Evolutionary conservation across 1,140 invertebrate species (phyloP).

Genomic region (Cyphomyrmex costatus): DNA sequence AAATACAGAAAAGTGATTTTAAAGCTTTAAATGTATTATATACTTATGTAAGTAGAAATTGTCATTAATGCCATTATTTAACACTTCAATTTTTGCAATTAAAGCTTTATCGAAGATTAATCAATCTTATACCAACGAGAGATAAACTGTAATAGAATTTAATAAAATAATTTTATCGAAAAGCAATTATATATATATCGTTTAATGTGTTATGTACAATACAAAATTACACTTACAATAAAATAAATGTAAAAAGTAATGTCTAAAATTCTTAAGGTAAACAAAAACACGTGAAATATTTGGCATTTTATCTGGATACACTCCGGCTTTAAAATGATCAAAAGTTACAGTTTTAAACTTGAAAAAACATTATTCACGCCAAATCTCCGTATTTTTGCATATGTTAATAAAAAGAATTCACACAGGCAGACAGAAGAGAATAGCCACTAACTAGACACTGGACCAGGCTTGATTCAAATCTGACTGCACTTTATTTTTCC

Average conservation of each 20-base stretch:
- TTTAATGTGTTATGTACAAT: not conserved
- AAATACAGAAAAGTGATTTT: not conserved
- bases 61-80: no score
- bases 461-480: slow-evolving; percentile 53
- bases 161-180: not conserved
- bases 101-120: not conserved
- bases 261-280: no score
- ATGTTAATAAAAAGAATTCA: slow-evolving; percentile 44
- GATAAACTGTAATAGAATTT: not conserved
- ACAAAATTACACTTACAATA: no score
- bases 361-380: not conserved
- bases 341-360: not conserved
- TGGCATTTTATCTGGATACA: not conserved
- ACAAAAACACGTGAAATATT: not conserved
- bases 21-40: not conserved
- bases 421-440: not conserved
- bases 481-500: slow-evolving; percentile 65
- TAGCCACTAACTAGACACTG: not conserved
- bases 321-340: not conserved
- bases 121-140: not conserved
- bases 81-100: not conserved
- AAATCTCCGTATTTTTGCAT: slow-evolving; percentile 1
- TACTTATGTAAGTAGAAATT: not conserved
- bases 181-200: not conserved
- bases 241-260: no score